Conservation (phyloP, 2,888 invertebrate genomes). For the Tanaodytes sp. region DNA sequence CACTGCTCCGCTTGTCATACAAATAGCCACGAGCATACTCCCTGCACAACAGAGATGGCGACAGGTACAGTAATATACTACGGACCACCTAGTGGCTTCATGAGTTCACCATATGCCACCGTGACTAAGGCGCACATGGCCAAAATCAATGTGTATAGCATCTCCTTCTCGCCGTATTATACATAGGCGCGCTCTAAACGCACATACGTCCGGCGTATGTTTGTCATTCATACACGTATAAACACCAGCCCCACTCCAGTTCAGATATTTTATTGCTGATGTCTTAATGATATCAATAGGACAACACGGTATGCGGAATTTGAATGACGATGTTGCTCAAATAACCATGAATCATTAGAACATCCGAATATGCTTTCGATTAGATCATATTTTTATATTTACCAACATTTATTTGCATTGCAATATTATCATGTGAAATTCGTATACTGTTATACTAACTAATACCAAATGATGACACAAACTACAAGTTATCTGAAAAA, state of each 20-base stretch:
- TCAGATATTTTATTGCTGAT: neutral
- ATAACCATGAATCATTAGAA: too few species aligned
- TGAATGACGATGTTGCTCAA: too few species aligned
- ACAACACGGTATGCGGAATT: too few species aligned
- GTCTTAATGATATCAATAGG: too few species aligned
- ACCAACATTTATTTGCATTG: too few species aligned
- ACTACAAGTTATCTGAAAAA: too few species aligned
- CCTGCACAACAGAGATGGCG: slow-evolving; percentile 63
- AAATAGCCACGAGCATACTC: slow-evolving; percentile 64
- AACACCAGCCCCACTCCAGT: slow-evolving; percentile 1
- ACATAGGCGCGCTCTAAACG: slow-evolving; percentile 24
- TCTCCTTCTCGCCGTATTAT: slow-evolving; percentile 23
- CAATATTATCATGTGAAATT: too few species aligned
- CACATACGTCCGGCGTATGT: slow-evolving; percentile 33
- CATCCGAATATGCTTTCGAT: too few species aligned
- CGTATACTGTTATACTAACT: too few species aligned
- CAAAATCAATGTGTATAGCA: slow-evolving; percentile 54
- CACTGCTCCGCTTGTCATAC: slow-evolving; percentile 64
- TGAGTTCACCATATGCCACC: slow-evolving; percentile 72
- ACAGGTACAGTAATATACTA: slow-evolving; percentile 72
- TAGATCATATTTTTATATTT: too few species aligned
- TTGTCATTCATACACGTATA: slow-evolving; percentile 7
- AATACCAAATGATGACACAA: too few species aligned
- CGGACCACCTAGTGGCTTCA: slow-evolving; percentile 72
- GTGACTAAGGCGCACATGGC: slow-evolving; percentile 72